Conservation (phyloP, 2,888 invertebrate genomes). For the Polymixis flavicincta region DNA sequence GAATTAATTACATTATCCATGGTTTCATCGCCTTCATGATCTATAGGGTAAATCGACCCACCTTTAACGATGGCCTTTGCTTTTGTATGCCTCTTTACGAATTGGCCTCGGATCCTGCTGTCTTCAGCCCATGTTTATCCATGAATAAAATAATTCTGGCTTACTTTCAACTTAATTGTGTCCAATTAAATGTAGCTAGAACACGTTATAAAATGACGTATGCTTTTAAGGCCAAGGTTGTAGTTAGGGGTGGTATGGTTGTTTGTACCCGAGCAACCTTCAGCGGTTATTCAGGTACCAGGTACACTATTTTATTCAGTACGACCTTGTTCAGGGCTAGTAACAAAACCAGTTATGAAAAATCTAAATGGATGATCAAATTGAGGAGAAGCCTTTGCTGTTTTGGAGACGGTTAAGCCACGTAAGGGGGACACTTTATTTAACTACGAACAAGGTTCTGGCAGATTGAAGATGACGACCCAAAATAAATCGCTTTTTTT, state of each 20-base stretch:
- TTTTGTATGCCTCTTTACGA: background rate
- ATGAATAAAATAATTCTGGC: slow-evolving; percentile 11
- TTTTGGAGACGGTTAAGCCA: background rate
- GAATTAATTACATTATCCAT: background rate
- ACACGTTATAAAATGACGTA: slow-evolving; percentile 35
- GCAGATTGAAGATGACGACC: background rate
- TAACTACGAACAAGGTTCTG: background rate
- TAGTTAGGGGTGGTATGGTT: slow-evolving; percentile 29
- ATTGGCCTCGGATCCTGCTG: background rate
- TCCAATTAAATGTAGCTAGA: slow-evolving; percentile 24
- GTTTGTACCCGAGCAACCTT: slow-evolving; percentile 34
- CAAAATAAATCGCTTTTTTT: no score
- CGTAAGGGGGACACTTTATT: background rate
- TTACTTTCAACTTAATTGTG: slow-evolving; percentile 1
- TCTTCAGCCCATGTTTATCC: background rate
- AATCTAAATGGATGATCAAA: slow-evolving; percentile 11
- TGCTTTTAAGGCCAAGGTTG: slow-evolving; percentile 48
- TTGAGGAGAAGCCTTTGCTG: background rate
- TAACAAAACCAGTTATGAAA: slow-evolving; percentile 26
- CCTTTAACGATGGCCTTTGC: background rate
- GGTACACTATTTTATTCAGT: slow-evolving; percentile 38
- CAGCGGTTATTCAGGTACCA: slow-evolving; percentile 24
- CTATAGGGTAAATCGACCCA: no score
- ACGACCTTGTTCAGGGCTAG: slow-evolving; percentile 17
- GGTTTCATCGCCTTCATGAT: background rate